Conservation (phyloP, 2,113 vertebrate genomes). For the Odocoileus virginianus region DNA sequence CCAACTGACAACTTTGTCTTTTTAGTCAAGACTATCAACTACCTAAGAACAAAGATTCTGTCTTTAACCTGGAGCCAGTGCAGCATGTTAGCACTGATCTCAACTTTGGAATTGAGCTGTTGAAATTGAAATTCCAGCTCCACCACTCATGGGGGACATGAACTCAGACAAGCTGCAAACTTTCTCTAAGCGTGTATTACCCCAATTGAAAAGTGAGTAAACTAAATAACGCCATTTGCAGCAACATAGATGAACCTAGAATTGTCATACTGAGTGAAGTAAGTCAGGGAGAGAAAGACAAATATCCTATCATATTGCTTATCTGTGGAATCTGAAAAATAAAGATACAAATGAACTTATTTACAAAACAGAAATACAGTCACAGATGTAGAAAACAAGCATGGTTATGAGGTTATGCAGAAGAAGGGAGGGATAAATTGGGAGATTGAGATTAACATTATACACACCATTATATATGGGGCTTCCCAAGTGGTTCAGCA, state of each 20-base stretch:
- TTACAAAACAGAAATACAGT: background rate
- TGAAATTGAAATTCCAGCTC: background rate
- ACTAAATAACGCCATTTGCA: background rate
- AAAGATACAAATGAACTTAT: background rate
- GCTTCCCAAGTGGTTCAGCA: background rate
- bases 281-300: background rate
- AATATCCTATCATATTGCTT: background rate
- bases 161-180: background rate
- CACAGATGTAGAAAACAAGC: background rate
- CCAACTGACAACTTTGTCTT: background rate
- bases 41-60: background rate
- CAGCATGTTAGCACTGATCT: fast-evolving
- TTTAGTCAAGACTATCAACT: background rate
- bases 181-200: background rate
- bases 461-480: background rate
- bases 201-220: background rate
- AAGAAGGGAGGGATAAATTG: background rate
- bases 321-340: background rate
- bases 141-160: fast-evolving
- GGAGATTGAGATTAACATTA: background rate
- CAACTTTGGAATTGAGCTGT: background rate
- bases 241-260: background rate
- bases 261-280: background rate
- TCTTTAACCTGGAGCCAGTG: background rate
- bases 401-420: background rate